These are phyloP conservation scores for Nycticryphes semicollaris DNA, from an alignment of 2,113 vertebrate genomes.

Conservation along the genomic window DNA sequence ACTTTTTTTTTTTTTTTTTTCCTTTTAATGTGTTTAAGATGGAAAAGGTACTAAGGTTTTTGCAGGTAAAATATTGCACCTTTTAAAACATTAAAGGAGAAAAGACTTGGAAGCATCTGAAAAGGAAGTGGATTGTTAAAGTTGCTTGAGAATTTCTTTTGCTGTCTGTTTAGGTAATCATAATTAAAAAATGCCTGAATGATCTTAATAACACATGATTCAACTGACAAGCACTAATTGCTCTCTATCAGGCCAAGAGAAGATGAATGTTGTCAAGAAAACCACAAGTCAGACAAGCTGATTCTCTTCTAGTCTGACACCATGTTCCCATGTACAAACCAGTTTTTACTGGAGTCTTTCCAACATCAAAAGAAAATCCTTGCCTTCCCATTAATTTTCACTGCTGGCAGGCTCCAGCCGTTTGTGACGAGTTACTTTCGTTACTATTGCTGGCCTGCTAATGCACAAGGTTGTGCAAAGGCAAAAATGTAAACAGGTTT, in stretches of 20 bases:
- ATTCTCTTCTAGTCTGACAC: slow-evolving; percentile 88
- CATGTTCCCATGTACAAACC: slow-evolving; percentile 91
- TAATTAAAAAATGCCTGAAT: slow-evolving; percentile 88
- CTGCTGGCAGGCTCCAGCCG: slow-evolving; percentile 72
- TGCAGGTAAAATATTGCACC: slow-evolving; percentile 53
- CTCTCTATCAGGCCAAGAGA: slow-evolving; percentile 84
- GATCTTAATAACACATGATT: slow-evolving; percentile 87
- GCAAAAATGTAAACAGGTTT: slow-evolving; percentile 70
- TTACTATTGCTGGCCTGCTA: slow-evolving; percentile 47
- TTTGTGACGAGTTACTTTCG: slow-evolving; percentile 62
- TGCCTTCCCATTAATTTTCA: slow-evolving; percentile 74
- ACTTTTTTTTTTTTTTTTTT: neutral
- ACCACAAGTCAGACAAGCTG: slow-evolving; percentile 91
- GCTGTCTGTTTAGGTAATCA: slow-evolving; percentile 81
- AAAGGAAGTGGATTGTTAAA: slow-evolving; percentile 81
- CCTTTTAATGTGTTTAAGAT: neutral
- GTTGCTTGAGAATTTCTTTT: slow-evolving; percentile 78
- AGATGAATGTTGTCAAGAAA: slow-evolving; percentile 89
- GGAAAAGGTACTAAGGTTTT: neutral
- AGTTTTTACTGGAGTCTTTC: slow-evolving; percentile 90
- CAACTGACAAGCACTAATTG: slow-evolving; percentile 87
- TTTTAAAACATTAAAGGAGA: slow-evolving; percentile 48
- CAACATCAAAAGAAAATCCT: slow-evolving; percentile 81
- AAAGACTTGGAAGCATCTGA: slow-evolving; percentile 66
- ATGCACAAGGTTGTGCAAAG: slow-evolving; percentile 55